Conservation (phyloP, 35 echinoderm and acorn worm species). For the Anneissia japonica region DNA sequence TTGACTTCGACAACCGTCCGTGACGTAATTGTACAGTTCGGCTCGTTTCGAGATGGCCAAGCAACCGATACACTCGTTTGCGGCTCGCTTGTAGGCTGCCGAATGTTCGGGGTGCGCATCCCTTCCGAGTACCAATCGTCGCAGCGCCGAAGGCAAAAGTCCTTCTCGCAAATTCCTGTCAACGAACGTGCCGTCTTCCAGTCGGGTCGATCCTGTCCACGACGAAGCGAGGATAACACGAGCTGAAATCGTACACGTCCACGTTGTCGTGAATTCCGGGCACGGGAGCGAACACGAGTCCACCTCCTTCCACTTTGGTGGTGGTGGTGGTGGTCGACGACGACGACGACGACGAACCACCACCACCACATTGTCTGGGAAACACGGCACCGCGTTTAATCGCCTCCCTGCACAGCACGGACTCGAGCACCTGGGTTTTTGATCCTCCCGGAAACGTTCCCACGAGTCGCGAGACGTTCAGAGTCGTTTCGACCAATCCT, state of each 20-base stretch:
- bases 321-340: too few relatives aligned
- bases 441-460: not conserved
- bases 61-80: not conserved
- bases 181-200: not conserved
- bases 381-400: not conserved
- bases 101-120: not conserved
- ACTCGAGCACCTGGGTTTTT: not conserved
- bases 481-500: not conserved
- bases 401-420: not conserved
- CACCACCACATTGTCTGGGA: too few relatives aligned
- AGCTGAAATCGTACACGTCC: not conserved
- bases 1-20: not conserved
- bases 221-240: not conserved
- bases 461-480: not conserved
- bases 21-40: not conserved
- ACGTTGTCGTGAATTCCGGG: not conserved
- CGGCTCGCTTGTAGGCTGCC: not conserved
- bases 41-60: not conserved
- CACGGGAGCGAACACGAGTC: not conserved
- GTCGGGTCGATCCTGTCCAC: not conserved
- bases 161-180: not conserved
- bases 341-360: too few relatives aligned
- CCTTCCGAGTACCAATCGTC: not conserved
- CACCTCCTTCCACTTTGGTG: too few relatives aligned
- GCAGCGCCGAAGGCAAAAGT: not conserved